Percentiles rank a stretch among this genome's conserved stretches.
Conservation (phyloP, 2,113 vertebrate species). For the Corythoichthys intestinalis region DNA sequence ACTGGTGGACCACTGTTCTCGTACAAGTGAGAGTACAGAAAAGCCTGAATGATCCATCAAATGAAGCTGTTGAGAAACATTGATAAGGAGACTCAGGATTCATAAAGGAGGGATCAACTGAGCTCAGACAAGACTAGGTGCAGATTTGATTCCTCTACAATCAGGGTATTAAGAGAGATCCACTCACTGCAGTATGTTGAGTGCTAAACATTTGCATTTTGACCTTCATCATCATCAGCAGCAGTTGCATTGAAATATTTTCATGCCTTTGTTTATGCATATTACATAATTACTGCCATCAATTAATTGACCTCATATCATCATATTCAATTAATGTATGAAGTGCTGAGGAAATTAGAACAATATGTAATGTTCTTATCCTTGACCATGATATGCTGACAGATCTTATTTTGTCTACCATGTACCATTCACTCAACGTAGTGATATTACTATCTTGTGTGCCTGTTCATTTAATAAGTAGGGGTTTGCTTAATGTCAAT, state of each 20-base stretch:
- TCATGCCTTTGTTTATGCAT: background rate
- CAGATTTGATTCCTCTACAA: background rate
- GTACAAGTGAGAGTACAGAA: background rate
- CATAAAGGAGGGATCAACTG: slow-evolving; percentile 8
- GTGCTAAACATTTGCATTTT: background rate
- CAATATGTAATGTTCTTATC: too few relatives aligned
- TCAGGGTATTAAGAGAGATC: background rate
- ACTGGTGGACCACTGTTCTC: background rate
- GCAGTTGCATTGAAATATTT: background rate
- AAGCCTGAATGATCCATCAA: background rate
- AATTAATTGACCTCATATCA: background rate
- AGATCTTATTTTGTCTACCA: too few relatives aligned
- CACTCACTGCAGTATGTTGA: background rate
- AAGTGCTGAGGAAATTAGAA: background rate
- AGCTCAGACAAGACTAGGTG: background rate
- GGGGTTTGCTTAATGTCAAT: background rate
- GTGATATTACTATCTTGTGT: background rate
- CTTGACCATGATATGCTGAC: too few relatives aligned
- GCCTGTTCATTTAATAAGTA: background rate
- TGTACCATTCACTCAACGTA: too few relatives aligned
- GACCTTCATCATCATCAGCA: background rate
- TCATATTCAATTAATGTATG: background rate
- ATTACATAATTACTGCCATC: background rate
- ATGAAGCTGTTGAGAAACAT: background rate
- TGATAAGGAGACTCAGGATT: background rate